phyloP scores from a whole-genome alignment of 2,797 vertebrate genomes.

The Lacerta viridis region DNA sequence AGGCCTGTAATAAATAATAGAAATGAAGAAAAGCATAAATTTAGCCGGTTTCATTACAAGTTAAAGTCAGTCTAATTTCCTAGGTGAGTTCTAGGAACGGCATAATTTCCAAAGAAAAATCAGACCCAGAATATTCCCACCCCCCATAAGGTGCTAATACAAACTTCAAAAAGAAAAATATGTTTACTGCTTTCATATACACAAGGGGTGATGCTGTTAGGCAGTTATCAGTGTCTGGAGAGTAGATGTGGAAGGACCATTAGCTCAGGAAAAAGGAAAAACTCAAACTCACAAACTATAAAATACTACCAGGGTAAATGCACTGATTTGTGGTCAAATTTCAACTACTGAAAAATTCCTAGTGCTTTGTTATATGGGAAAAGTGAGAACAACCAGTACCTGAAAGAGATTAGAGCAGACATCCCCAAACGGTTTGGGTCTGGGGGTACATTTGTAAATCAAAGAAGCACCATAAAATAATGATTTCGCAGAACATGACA shows the following conservation, averaged over 20 bases:
- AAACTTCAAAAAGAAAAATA: slow-evolving; percentile 34
- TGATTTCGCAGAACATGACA: no score
- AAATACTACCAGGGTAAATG: not conserved
- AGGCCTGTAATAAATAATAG: slow-evolving; percentile 75
- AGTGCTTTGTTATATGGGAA: not conserved
- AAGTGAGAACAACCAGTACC: not conserved
- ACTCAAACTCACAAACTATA: not conserved
- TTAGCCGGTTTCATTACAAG: slow-evolving; percentile 67
- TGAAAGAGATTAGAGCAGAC: not conserved
- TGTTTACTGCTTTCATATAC: slow-evolving; percentile 40
- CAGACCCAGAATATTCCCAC: slow-evolving; percentile 45
- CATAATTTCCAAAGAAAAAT: slow-evolving; percentile 63
- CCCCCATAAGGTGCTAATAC: slow-evolving; percentile 42
- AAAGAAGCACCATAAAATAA: no score
- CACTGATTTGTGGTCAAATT: not conserved
- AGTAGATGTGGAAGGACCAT: not conserved
- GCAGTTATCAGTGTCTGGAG: slow-evolving; percentile 19
- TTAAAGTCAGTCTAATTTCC: slow-evolving; percentile 69
- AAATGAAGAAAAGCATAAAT: slow-evolving; percentile 74
- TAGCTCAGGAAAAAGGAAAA: not conserved
- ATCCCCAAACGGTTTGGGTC: no score
- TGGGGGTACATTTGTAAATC: no score
- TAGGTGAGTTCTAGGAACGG: slow-evolving; percentile 59
- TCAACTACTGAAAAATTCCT: not conserved
- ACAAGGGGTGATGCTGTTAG: not conserved